phyloP scores from a whole-genome alignment of 2,797 vertebrate genomes.

The Antennarius maculatus region DNA sequence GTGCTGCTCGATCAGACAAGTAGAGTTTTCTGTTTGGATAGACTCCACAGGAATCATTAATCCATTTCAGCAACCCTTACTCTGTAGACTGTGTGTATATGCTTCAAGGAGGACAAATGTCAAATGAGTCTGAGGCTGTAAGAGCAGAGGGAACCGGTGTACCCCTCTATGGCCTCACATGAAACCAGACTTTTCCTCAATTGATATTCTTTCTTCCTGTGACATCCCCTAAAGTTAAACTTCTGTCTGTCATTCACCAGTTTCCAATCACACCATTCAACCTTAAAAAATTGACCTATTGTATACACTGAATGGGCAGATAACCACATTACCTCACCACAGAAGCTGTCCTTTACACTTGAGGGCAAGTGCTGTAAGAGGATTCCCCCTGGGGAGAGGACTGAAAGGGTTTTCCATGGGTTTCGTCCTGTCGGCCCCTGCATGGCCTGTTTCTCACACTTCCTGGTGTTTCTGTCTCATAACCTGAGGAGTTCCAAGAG shows the following conservation, averaged over 20 bases:
- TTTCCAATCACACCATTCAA: conserved; percentile 40
- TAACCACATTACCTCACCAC: conserved; percentile 54
- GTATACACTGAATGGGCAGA: conserved; percentile 50
- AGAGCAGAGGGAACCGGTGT: background rate
- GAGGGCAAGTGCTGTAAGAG: conserved; percentile 71
- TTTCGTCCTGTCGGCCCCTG: conserved; percentile 38
- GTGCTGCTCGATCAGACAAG: conserved; percentile 26
- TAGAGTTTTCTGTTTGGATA: conserved; percentile 60
- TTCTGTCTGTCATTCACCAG: conserved; percentile 34
- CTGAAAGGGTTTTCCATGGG: conserved; percentile 54
- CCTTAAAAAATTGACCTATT: conserved; percentile 47
- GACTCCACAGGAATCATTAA: conserved; percentile 46
- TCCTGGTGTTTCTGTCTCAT: conserved; percentile 29
- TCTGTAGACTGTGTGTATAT: conserved; percentile 18
- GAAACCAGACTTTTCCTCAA: conserved; percentile 20
- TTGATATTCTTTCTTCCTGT: conserved; percentile 9
- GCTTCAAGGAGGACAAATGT: conserved; percentile 36
- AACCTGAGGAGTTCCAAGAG: conserved; percentile 45
- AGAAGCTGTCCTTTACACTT: conserved; percentile 59
- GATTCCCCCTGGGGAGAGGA: conserved; percentile 69
- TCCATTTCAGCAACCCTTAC: conserved; percentile 35
- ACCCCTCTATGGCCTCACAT: background rate
- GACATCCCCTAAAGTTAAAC: conserved; percentile 28
- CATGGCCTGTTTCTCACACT: conserved; percentile 71
- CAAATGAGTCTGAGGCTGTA: conserved; percentile 31